Percentiles rank a stretch among this genome's conserved stretches.
Conservation (phyloP, 2,113 vertebrate species). For the Eleginops maclovinus region DNA sequence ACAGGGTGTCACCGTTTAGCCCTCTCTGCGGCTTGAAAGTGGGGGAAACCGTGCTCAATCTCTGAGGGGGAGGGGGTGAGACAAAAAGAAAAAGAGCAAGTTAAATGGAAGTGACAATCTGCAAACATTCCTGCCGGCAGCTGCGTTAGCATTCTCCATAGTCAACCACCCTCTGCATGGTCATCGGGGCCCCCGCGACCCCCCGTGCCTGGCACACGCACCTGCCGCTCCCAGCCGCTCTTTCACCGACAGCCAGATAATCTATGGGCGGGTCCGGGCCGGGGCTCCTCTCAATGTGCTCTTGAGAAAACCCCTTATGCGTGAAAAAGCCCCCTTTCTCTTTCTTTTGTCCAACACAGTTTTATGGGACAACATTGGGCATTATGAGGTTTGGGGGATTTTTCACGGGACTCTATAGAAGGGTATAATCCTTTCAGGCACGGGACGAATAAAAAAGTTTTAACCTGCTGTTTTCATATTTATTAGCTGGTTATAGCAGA, state of each 20-base stretch:
- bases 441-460: slow-evolving; percentile 86
- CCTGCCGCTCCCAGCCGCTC: slow-evolving; percentile 84
- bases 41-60: slow-evolving; percentile 70
- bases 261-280: slow-evolving; percentile 86
- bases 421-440: slow-evolving; percentile 88
- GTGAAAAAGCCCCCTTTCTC: slow-evolving; percentile 84
- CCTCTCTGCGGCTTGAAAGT: slow-evolving; percentile 48
- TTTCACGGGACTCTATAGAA: slow-evolving; percentile 92
- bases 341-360: slow-evolving; percentile 86
- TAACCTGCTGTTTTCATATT: slow-evolving; percentile 91
- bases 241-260: slow-evolving; percentile 94
- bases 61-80: slow-evolving; percentile 23
- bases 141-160: slow-evolving; percentile 74
- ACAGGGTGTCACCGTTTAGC: slow-evolving; percentile 82
- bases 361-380: slow-evolving; percentile 92
- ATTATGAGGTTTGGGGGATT: slow-evolving; percentile 92
- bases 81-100: slow-evolving; percentile 78
- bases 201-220: slow-evolving; percentile 82
- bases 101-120: slow-evolving; percentile 85
- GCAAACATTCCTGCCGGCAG: slow-evolving; percentile 84
- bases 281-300: slow-evolving; percentile 85
- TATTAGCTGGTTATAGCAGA: slow-evolving; percentile 86
- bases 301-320: slow-evolving; percentile 90
- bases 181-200: slow-evolving; percentile 64
- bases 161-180: slow-evolving; percentile 76